Percentiles rank a stretch among this genome's conserved stretches.
phyloP scores from a whole-genome alignment of 2,888 invertebrate genomes.

The Tupiocoris notatus region DNA sequence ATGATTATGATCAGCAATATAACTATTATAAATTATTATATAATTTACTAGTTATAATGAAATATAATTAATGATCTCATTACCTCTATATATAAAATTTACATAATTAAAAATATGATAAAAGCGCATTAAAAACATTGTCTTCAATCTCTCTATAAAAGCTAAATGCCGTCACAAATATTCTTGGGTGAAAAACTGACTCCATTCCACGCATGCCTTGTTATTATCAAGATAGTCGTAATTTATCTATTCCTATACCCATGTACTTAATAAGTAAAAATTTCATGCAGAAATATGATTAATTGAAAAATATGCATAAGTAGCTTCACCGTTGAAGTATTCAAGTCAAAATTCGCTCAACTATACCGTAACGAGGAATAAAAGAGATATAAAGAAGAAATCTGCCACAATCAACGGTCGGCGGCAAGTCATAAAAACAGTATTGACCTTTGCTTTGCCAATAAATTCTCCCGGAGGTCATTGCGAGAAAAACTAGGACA shows the following conservation, averaged over 20 bases:
- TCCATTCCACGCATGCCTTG: too few species aligned
- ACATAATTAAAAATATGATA: background rate
- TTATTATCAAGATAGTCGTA: too few species aligned
- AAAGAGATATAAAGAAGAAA: background rate
- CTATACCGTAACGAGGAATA: background rate
- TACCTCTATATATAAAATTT: background rate
- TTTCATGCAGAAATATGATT: too few species aligned
- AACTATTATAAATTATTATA: too few species aligned
- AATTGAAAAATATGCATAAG: background rate
- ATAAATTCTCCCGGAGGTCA: conserved; percentile 13
- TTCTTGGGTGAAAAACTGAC: too few species aligned
- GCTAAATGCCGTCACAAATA: too few species aligned
- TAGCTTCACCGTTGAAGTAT: background rate
- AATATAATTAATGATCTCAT: background rate
- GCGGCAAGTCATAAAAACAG: background rate
- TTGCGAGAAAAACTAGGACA: conserved; percentile 22
- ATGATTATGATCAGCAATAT: background rate
- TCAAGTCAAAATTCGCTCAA: background rate
- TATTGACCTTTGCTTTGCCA: conserved; percentile 17
- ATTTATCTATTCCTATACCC: too few species aligned
- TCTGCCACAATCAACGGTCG: too few species aligned
- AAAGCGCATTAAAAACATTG: conserved; percentile 5
- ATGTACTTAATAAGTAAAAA: too few species aligned
- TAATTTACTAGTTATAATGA: too few species aligned
- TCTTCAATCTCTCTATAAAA: too few species aligned